Base-by-base conservation (phyloP, 2,113 vertebrate species). In the Anser cygnoides region DNA sequence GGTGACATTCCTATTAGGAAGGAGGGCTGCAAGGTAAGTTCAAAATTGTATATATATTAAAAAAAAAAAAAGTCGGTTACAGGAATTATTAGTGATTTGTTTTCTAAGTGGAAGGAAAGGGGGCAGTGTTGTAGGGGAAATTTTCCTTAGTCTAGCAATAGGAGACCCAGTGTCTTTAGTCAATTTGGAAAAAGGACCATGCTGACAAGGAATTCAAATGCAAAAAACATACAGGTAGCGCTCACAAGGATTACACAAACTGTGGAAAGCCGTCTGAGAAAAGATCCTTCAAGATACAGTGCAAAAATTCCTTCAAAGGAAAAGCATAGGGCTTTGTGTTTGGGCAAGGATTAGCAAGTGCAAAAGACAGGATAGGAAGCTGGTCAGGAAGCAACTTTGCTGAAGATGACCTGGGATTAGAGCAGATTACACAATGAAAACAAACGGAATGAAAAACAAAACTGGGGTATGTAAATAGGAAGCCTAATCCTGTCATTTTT, bases 11-110 rank as follows among this genome's bases (percentile, higher is more conserved):
- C 37, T 55, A 12, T 4, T 81, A 73, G 19, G 39, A 63, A 72
- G 57, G 43, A 63, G 25, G 39, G 16, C 17, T 43, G 14, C 3
- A 9, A 11, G 46, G 28, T 22, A 63, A 18, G 7, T 55, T 71
- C 0, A 0, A 55, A 78, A n/a, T 2, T 7, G 3, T 18, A 4
- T 1, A 12, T 10, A 49, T 49, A 49, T 22, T 49, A 11, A 49
- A 49, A 21, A 49, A 21, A 10, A 49, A 49, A 20, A 46, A 16
- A 33, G 37, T 33, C 4, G n/a, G 7, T 46, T 75, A 13, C 46
- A 68, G 37, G 13, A 43, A 1, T 43, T 86, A 5, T 31, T 5
- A 43, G 12, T 22, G 6, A 41, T 85, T 82, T 68, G 0, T 68
- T 79, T 68, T 63, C 49, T 52, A 76, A 43, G 17, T 23, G 16